Evolutionary conservation across 2,797 vertebrate genomes (phyloP), one percentile per base, ranked within the genome.

Genomic region (Sandelia bainsii): DNA sequence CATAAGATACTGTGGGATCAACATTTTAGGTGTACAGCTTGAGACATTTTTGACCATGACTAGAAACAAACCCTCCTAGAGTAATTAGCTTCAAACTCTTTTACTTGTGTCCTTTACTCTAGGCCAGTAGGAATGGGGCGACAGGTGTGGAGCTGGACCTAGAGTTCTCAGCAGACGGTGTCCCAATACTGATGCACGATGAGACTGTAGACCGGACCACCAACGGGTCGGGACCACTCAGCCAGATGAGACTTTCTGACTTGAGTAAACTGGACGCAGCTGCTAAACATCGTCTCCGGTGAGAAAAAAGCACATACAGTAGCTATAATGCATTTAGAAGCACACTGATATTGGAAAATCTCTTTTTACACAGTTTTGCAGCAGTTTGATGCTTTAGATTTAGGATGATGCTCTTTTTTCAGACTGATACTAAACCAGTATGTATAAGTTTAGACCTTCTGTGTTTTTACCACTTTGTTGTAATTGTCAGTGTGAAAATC

Each of bases 131-230:
- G 82, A 97, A 99, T 29, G 96, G 96, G 70, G 98, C 97, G 1
- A 91, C 91, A 0, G 97, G 96, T 0, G 98, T 99, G 73, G 98
- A 99, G 91, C 20, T 99, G 90, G 98, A 99, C 85, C 67, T 99
- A 69, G 97, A 96, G 86, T 99, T 99, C 78, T 96, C 97, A 0
- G 93, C 95, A 7, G 98, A 99, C 0, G 96, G 97, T 0, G 62
- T 98, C 66, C 95, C 98, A 11, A 91, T 99, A 69, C 90, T 99
- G 42, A 98, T 99, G 97, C 98, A 99, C 0, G 98, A 99, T 23
- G 95, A 94, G 1, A 98, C 96, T 0, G 95, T 99, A 0, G 97
- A 99, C 23, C 94, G 97, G 69, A 99, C 95, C 82, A 99, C 97
- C 0, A 95, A 97, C 22, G 97, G 96, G 17, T 94, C 93, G 1